Evolutionary conservation across 2,888 invertebrate species (phyloP).

Genomic region (Diogma glabrata): DNA sequence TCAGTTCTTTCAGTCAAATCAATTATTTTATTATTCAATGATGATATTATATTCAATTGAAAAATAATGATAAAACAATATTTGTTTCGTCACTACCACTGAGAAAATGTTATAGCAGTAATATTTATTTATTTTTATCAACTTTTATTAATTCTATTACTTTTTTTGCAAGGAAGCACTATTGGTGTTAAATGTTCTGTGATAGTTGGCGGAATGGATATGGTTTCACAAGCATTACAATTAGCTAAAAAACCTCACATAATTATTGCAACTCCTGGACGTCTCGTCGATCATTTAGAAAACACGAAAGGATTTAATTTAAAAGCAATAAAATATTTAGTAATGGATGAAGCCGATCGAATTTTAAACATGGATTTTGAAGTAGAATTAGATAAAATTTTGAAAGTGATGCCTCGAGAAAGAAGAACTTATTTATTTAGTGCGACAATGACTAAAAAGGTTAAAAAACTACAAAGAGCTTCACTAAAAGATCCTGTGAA

Average conservation of each 20-base stretch:
- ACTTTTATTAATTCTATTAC: background rate
- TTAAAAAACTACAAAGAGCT: conserved; percentile 91
- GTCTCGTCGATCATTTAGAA: conserved; percentile 90
- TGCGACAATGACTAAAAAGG: conserved; percentile 98
- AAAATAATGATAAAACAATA: conserved; percentile 17
- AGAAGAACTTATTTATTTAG: conserved; percentile 90
- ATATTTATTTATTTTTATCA: background rate
- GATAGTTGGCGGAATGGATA: conserved; percentile 98
- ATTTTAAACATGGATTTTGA: conserved; percentile 99
- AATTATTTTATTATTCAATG: conserved; percentile 14
- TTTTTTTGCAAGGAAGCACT: conserved; percentile 48
- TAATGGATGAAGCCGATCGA: conserved; percentile 99
- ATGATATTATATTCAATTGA: conserved; percentile 23
- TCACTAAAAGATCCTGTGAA: conserved; percentile 89
- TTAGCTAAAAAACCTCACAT: conserved; percentile 95
- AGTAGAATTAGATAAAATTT: conserved; percentile 91
- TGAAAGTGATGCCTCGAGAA: conserved; percentile 78
- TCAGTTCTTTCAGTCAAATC: too few relatives aligned
- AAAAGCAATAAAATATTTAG: conserved; percentile 76
- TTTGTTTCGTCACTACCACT: conserved; percentile 35
- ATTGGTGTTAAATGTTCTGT: conserved; percentile 94
- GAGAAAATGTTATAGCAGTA: conserved; percentile 19
- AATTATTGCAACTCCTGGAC: conserved; percentile 92
- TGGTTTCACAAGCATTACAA: conserved; percentile 85
- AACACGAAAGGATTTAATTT: conserved; percentile 97